Base-by-base conservation (phyloP, 2,113 vertebrate species). In the Xiphophorus hellerii region DNA sequence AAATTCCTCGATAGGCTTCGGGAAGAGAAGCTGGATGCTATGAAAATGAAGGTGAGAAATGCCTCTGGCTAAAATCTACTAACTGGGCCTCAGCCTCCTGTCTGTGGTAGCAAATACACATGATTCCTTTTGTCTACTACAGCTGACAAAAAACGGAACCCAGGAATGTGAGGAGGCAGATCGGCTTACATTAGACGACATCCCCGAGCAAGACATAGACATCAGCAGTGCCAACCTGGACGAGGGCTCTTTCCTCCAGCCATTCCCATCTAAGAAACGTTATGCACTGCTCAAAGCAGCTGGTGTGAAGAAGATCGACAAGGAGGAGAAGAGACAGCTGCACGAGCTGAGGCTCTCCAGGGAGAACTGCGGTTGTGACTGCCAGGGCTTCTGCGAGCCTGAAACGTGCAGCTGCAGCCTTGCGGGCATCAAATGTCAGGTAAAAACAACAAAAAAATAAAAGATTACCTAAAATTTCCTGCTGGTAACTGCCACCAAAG, bases 361-460 rank as follows among this genome's bases (percentile, higher is more conserved):
- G 63, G 96, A 99, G 84, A 96, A 97, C 86, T 99, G 98, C 0
- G 98, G 98, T 60, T 99, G 98, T 0, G 93, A 93, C 92, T 99
- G 98, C 64, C 96, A 96, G 65, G 93, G 95, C 63, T 96, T 97
- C 90, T 99, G 98, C 5, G 97, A 98, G 73, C 97, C 97, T 0
- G 97, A 97, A 92, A 99, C 95, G 31, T 99, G 98, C 91, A 95
- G 94, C 94, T 99, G 98, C 89, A 97, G 94, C 87, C 86, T 98
- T 79, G 97, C 96, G 0, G 97, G 98, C 81, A 99, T 99, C 84
- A 98, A 99, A 68, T 99, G 98, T 92, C 97, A 99, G 96, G 98
- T 99, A 89, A 71, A 87, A 68, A 37, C 35, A 11, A 11, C 2
- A 10, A 10, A 11, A 37, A 0, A 37, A 12, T 35, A 37, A 37